Evolutionary conservation across 2,888 invertebrate genomes (phyloP).

Genomic region (Xestia rhomboidea): DNA sequence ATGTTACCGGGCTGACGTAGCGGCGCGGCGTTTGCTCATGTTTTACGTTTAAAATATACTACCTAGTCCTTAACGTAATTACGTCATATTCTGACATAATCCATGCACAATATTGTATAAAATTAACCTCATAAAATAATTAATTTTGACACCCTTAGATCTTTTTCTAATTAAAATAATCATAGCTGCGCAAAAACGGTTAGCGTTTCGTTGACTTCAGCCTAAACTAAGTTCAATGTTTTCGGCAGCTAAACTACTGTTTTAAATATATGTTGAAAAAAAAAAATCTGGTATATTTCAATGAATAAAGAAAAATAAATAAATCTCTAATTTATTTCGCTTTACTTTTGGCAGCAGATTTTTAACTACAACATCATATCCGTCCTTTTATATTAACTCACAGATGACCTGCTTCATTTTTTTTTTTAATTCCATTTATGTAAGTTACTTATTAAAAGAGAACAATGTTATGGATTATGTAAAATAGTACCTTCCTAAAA

Average conservation of each 20-base stretch:
- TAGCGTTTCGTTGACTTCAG: background rate
- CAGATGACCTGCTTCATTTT: conserved; percentile 1
- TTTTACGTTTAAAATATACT: conserved; percentile 41
- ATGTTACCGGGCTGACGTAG: conserved; percentile 40
- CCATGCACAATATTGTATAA: conserved; percentile 35
- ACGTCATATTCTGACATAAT: conserved; percentile 32
- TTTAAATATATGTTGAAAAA: background rate
- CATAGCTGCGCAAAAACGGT: background rate
- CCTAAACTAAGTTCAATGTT: background rate
- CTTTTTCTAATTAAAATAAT: background rate
- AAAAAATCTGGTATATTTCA: background rate
- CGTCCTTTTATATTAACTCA: conserved; percentile 56
- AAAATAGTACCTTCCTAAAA: background rate
- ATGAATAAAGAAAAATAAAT: background rate
- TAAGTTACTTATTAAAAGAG: background rate
- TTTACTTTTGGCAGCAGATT: conserved; percentile 36
- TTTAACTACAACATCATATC: conserved; percentile 40
- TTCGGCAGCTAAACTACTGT: conserved; percentile 2
- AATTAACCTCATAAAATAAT: conserved; percentile 10
- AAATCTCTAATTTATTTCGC: conserved; percentile 8
- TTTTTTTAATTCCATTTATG: background rate
- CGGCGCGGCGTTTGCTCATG: conserved; percentile 56
- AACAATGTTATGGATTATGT: background rate
- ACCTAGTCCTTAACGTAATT: conserved; percentile 39
- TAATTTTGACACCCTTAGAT: background rate